Evolutionary conservation across 2,888 invertebrate species (phyloP), one percentile per base, ranked within the genome.

Genomic region (Biston stratarius): DNA sequence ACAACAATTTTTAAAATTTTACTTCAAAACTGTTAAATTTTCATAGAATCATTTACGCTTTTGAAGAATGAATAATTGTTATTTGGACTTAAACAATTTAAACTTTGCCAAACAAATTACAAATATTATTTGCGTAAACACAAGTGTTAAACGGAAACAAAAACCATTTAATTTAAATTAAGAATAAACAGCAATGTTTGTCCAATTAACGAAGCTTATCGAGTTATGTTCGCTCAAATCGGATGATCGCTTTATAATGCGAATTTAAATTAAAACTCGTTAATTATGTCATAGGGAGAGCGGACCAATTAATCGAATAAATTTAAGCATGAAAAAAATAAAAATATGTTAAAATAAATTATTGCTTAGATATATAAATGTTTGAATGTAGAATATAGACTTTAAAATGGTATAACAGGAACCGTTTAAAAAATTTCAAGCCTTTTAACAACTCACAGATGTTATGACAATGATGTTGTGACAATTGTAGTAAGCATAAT

Each of bases 201-300:
- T 69, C 69, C 74, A 78, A 79, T 78, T 76, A 76, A 72, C 74
- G 68, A 51, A 58, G 71, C 63, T 68, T 76, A 75, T 71, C 69
- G 69, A 67, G 73, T 76, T 74, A 76, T 74, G 74, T 74, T 73
- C 67, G 12, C 44, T 72, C 72, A 76, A 76, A 77, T 75, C 73
- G 67, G 71, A 75, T 77, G 75, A 75, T 74, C 70, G 74, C 69
- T 64, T 74, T 61, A 60, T 75, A 72, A 72, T 67, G 53, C 45
- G 67, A 51, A 55, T 62, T 44, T 68, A 69, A 74, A 78, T 77
- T 74, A 74, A 76, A 76, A 76, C 73, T 73, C 68, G 75, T 75
- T 77, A 77, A 78, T 78, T 78, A 77, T 71, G 74, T 67, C 70
- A 72, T 69, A 67, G 71, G 67, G 51, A 74, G 44, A 74, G 44